Evolutionary conservation across 2,888 invertebrate species (phyloP).

Genomic region (Stenchaetothrips biformis): DNA sequence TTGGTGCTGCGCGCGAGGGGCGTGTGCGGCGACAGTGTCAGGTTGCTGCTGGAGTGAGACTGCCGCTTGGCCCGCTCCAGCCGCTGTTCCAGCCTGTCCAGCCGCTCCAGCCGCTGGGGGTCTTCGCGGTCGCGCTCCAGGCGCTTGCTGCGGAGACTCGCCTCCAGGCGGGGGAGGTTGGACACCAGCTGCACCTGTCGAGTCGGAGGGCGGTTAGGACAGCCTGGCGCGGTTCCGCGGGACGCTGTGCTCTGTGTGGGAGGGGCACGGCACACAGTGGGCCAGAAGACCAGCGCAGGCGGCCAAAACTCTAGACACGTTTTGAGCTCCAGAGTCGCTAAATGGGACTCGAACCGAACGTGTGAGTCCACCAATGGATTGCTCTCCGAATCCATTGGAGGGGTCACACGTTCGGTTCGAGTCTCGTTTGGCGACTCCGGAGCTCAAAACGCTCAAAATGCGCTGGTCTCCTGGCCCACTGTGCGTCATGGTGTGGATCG

Average conservation of each 20-base stretch:
- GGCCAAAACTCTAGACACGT: too few species aligned
- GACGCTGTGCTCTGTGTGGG: not conserved
- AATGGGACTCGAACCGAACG: too few species aligned
- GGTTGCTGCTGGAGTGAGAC: conserved; percentile 1
- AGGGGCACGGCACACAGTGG: not conserved
- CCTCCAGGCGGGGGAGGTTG: conserved; percentile 16
- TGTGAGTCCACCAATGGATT: too few species aligned
- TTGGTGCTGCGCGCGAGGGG: conserved; percentile 33
- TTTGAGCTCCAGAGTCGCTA: too few species aligned
- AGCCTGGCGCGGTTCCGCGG: not conserved
- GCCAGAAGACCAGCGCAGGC: too few species aligned
- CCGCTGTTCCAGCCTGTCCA: not conserved
- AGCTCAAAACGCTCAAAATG: too few species aligned
- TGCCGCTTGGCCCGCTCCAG: not conserved
- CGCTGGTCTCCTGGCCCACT: too few species aligned
- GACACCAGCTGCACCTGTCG: conserved; percentile 6
- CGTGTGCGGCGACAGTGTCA: not conserved
- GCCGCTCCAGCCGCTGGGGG: not conserved
- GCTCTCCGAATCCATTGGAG: too few species aligned
- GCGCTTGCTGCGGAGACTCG: conserved; percentile 6
- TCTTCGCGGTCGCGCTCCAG: not conserved
- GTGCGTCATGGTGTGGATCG: too few species aligned
- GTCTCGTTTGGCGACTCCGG: too few species aligned
- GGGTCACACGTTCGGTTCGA: too few species aligned
- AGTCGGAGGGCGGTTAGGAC: not conserved